Evolutionary conservation across 2,797 vertebrate species (phyloP), one percentile per base, ranked within the genome.

Genomic region (Mus caroli): DNA sequence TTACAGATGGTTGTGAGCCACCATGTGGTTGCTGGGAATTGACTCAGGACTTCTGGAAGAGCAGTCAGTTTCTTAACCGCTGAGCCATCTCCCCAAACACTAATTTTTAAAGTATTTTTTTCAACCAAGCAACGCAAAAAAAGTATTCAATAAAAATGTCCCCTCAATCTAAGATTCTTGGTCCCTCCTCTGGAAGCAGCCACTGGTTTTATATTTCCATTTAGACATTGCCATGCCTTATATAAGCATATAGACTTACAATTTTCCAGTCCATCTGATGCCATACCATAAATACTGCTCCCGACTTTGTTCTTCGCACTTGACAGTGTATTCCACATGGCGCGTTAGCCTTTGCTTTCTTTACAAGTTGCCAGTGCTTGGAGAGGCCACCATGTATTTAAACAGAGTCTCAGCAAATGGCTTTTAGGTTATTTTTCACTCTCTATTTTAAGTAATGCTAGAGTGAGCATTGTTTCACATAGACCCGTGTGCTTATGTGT

Each of bases 381-480:
- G 34, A 20, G 37, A 40, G 0, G 3, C 2, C 28, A 64, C 56
- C 15, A 10, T 19, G 17, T 11, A 24, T 43, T 64, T 71, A 82
- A 46, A 26, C 34, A 54, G n/a, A 79, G 26, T 95, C 28, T 64
- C 28, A 58, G 20, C 56, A 58, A 71, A 20, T 90, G 83, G 62
- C 24, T 46, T n/a, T 80, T 62, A 88, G 77, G 10, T 87, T 71
- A 58, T 95, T 92, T 83, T 15, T 11, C 40, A 26, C 17, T 40
- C 73, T 83, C 54, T 88, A 64, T 75, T 92, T 82, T n/a, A 78
- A 71, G 88, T 83, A 54, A 78, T 80, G 22, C 8, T 76, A 20
- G 26, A 62, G 52, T 34, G 46, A 50, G 10, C 6, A 75, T 40
- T 14, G 79, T 77, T 88, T 94, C n/a, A 80, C 1, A 6, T 3